phyloP scores from a whole-genome alignment of 35 echinoderm and acorn worm genomes.

The Apostichopus californicus region DNA sequence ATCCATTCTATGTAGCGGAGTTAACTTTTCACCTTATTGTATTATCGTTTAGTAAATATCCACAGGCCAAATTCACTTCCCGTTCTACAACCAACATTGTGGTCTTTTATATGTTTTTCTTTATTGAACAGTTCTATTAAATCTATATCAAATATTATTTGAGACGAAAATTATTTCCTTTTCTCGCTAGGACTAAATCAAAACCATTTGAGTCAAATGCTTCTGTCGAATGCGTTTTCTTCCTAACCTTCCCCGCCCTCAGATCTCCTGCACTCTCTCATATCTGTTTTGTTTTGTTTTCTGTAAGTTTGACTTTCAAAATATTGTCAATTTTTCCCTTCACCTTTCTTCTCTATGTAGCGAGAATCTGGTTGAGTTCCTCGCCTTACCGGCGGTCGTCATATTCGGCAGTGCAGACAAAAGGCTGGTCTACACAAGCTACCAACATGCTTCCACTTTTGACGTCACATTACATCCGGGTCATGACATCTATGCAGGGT shows the following conservation, averaged over 20 bases:
- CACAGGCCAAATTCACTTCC: no score
- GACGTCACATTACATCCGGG: conserved; percentile 1
- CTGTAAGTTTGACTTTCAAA: background rate
- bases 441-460: conserved; percentile 28
- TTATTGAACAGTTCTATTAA: background rate
- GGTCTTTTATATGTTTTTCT: no score
- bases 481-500: background rate
- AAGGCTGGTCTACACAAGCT: background rate
- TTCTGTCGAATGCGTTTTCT: no score
- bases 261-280: background rate
- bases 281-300: background rate
- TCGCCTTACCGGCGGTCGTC: background rate
- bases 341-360: background rate
- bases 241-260: no score
- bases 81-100: no score
- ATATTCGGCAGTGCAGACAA: conserved; percentile 13
- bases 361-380: background rate
- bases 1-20: no score
- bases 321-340: no score
- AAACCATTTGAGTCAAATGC: background rate
- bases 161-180: background rate
- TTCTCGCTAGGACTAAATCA: background rate
- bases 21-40: no score
- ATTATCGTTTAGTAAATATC: no score
- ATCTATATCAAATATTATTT: background rate